Conservation (phyloP, 2,888 invertebrate genomes). For the Agriopis aurantiaria region DNA sequence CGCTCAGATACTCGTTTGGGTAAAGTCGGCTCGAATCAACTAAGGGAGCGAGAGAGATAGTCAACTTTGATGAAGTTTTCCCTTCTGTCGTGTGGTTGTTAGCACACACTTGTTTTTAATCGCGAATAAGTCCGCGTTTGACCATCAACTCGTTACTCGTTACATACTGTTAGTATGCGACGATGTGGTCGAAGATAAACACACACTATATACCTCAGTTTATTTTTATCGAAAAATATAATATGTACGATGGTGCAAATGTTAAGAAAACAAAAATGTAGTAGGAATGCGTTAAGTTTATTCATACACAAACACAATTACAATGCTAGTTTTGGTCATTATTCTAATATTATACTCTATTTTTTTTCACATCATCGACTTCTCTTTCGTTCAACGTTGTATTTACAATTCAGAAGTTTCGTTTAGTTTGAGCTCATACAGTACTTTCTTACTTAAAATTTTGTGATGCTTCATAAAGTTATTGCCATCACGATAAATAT, state of each 20-base stretch:
- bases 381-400: constrained; percentile 18
- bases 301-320: constrained; percentile 39
- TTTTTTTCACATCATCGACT: constrained; percentile 18
- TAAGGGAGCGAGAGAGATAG: no score
- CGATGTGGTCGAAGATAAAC: no score
- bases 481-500: constrained; percentile 2
- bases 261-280: constrained; percentile 24
- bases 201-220: no score
- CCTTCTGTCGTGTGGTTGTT: no score
- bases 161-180: no score
- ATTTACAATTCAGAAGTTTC: constrained; percentile 34
- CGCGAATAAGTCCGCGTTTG: no score
- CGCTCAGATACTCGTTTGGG: no score
- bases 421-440: constrained; percentile 22
- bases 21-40: no score
- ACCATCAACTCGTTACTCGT: no score
- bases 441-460: constrained; percentile 4
- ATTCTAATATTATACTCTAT: constrained; percentile 13
- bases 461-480: constrained; percentile 4
- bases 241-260: not conserved
- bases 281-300: constrained; percentile 42
- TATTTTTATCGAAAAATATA: not conserved
- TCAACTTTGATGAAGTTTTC: no score
- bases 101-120: no score
- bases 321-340: constrained; percentile 21